phyloP scores from a whole-genome alignment of 64 coral and sea anemone genomes.

The Orbicella faveolata region DNA sequence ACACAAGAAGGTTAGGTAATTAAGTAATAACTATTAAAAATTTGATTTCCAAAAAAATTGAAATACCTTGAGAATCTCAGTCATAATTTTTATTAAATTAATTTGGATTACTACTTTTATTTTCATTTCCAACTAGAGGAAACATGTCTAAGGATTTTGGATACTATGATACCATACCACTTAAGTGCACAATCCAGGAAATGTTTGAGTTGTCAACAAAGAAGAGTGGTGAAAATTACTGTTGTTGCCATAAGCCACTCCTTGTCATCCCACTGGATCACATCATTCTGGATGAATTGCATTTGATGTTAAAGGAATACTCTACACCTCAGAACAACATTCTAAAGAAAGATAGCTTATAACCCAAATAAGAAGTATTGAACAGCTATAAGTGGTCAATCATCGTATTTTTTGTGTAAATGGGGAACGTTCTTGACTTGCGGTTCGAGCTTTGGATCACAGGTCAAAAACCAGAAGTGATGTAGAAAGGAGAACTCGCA shows the following conservation, averaged over 20 bases:
- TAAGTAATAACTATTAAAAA: too few species aligned
- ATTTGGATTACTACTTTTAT: too few species aligned
- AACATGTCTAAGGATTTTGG: constrained; percentile 60
- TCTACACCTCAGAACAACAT: neutral
- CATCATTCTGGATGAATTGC: too few species aligned
- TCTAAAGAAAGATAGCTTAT: neutral
- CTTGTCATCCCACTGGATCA: too few species aligned
- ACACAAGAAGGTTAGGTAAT: neutral
- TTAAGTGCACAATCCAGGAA: too few species aligned
- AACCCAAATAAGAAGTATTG: neutral
- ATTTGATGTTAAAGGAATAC: neutral
- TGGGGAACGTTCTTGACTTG: neutral
- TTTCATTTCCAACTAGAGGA: constrained; percentile 17
- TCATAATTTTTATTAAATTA: too few species aligned
- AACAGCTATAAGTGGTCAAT: neutral
- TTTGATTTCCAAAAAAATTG: too few species aligned
- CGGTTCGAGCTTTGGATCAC: neutral
- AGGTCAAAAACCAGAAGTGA: neutral
- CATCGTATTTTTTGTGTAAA: neutral
- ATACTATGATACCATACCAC: neutral
- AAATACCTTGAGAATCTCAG: too few species aligned
- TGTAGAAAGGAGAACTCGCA: neutral
- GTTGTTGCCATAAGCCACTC: too few species aligned
- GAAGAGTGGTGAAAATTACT: too few species aligned
- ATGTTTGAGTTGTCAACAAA: too few species aligned